Conservation (phyloP, 92 coral and sea anemone species). For the Ricordea florida region DNA sequence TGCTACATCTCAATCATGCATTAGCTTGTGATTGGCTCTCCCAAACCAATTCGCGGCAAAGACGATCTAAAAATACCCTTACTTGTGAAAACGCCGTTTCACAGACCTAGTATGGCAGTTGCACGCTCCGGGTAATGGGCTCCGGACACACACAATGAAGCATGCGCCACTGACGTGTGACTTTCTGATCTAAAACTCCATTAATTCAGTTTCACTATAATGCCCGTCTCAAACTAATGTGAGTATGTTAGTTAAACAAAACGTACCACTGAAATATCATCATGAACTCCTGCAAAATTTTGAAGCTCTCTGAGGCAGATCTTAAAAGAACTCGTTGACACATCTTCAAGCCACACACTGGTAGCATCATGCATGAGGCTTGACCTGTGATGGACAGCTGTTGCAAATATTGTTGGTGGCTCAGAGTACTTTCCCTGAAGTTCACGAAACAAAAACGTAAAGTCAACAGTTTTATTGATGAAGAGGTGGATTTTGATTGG, state of each 20-base stretch:
- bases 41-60: no score
- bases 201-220: not conserved
- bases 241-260: not conserved
- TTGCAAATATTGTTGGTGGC: not conserved
- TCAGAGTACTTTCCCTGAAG: not conserved
- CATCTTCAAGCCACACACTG: conserved; percentile 1
- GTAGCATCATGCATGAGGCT: not conserved
- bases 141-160: no score
- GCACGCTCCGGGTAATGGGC: no score
- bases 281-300: conserved; percentile 12
- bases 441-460: not conserved
- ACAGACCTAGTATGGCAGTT: no score
- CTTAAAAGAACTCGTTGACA: not conserved
- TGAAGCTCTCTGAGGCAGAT: conserved; percentile 5
- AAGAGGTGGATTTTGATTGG: not conserved
- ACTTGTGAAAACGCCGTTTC: no score
- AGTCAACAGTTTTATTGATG: not conserved
- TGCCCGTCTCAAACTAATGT: not conserved
- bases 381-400: not conserved
- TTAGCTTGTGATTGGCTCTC: no score
- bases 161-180: no score
- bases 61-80: no score
- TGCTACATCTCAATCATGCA: no score
- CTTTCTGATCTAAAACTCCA: not conserved
- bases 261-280: conserved; percentile 6